Evolutionary conservation across 2,113 vertebrate species (phyloP), one percentile per base, ranked within the genome.

Genomic region (Pseudonaja textilis): DNA sequence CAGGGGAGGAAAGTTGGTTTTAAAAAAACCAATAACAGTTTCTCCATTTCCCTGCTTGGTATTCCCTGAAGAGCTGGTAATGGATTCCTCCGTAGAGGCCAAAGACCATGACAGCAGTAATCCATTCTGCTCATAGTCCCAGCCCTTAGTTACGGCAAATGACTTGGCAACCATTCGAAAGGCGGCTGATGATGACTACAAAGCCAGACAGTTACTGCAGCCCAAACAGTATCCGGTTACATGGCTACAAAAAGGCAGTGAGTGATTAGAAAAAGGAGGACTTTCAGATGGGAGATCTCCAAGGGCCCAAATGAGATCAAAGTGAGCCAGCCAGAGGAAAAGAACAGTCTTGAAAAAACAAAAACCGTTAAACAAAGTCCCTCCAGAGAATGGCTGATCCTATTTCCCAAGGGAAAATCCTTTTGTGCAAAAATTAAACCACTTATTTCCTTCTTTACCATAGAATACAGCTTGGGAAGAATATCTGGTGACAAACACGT

Each of bases 141-240:
- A 54, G 91, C 93, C 94, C 95, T 81, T 95, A 95, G 94, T 94
- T 95, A 94, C 94, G 64, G 93, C 54, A 95, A 96, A 96, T 95
- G 95, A 94, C 92, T 94, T 96, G 95, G 94, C 94, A 95, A 94
- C 93, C 92, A 52, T 89, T 91, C 89, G 92, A 94, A 93, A 94
- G 92, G 93, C 93, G 92, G 93, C 91, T 93, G 91, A 96, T 92
- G 93, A 94, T 92, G 92, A 92, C 93, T 96, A 92, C 90, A 94
- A 91, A 89, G 89, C 69, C 90, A 92, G 93, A 90, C 90, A 93
- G 91, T 85, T 93, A 92, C 93, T 90, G 55, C 64, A 88, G 85
- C 55, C 91, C 92, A 92, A 92, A 93, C 52, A 88, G 93, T 92
- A 92, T 95, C 88, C 91, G 91, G 91, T 95, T 94, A 93, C 92